phyloP scores from a whole-genome alignment of 2,113 vertebrate genomes.

The Orycteropus afer region DNA sequence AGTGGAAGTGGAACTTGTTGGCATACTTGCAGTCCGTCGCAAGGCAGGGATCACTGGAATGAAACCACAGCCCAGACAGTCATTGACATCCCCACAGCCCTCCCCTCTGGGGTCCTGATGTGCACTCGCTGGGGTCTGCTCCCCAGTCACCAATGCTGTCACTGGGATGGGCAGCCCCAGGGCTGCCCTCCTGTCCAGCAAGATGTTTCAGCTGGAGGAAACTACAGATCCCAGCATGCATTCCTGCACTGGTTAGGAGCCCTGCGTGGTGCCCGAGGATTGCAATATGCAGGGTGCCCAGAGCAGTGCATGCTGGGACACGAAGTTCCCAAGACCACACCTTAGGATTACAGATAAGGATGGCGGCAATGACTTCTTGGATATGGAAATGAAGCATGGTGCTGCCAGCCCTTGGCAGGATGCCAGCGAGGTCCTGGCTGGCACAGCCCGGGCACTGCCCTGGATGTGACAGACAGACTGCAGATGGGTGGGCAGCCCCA shows the following conservation, averaged over 20 bases:
- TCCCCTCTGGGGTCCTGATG: not conserved
- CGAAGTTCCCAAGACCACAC: conserved; percentile 72
- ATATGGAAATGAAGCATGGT: conserved; percentile 60
- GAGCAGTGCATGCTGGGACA: conserved; percentile 81
- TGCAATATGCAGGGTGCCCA: conserved; percentile 40
- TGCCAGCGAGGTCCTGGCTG: conserved; percentile 61
- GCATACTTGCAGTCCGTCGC: conserved; percentile 99
- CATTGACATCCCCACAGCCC: conserved; percentile 55
- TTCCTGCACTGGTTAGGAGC: conserved; percentile 43
- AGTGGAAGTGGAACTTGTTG: conserved; percentile 99
- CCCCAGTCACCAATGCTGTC: not conserved
- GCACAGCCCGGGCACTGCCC: not conserved
- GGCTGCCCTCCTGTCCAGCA: conserved; percentile 57
- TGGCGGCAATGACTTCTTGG: conserved; percentile 61
- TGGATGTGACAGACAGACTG: conserved; percentile 43
- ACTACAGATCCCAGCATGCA: conserved; percentile 74
- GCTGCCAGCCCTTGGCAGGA: conserved; percentile 67
- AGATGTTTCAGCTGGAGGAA: conserved; percentile 18
- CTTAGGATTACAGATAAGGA: conserved; percentile 66
- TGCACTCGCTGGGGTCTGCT: not conserved
- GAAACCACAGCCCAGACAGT: conserved; percentile 82
- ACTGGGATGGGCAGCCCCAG: conserved; percentile 1
- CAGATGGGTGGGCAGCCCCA: conserved; percentile 47
- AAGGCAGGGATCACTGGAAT: conserved; percentile 95
- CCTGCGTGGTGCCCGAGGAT: conserved; percentile 19